Conservation (phyloP, 2,888 invertebrate species). For the Julus scanicus region DNA sequence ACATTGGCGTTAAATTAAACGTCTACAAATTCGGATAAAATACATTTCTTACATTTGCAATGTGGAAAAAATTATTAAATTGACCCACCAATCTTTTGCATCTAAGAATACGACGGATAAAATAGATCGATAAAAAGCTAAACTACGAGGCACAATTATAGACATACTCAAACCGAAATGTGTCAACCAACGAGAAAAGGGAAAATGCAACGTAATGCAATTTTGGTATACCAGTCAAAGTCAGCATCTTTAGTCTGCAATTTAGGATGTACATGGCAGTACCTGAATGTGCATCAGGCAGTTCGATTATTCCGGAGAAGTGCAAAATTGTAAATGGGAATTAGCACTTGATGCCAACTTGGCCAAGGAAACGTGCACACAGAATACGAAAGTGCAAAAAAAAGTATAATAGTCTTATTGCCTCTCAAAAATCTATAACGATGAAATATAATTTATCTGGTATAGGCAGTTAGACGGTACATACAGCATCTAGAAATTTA, state of each 20-base stretch:
- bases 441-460: constrained; percentile 22
- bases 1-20: no score
- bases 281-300: not conserved
- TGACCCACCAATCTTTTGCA: no score
- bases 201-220: not conserved
- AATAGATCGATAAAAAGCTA: no score
- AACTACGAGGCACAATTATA: no score
- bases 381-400: constrained; percentile 1
- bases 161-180: no score
- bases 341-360: constrained; percentile 26
- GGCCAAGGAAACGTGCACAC: not conserved
- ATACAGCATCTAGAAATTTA: not conserved
- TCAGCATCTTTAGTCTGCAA: not conserved
- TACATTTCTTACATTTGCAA: no score
- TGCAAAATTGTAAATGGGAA: constrained; percentile 24
- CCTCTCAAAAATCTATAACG: constrained; percentile 33
- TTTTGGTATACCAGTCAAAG: not conserved
- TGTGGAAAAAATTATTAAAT: no score
- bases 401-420: constrained; percentile 23
- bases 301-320: not conserved
- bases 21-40: no score
- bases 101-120: no score
- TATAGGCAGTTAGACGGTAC: not conserved
- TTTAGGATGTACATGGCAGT: not conserved
- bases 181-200: not conserved